These are phyloP conservation scores for Chrysemys picta DNA, from an alignment of 2,113 vertebrate genomes.

Conservation along the genomic window DNA sequence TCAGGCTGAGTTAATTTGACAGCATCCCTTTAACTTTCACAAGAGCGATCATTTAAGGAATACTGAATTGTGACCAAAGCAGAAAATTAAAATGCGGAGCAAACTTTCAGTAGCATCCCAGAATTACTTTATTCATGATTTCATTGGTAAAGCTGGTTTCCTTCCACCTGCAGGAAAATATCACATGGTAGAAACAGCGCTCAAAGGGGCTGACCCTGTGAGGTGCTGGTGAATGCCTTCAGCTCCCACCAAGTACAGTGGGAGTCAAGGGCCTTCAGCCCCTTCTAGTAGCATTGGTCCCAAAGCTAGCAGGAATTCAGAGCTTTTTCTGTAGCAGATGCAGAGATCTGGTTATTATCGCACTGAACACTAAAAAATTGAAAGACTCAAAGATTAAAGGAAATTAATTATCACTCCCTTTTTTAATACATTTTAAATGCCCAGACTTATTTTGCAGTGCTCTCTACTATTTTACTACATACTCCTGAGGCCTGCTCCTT, in stretches of 20 bases:
- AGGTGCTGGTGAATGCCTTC: background rate
- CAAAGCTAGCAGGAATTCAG: fast-evolving
- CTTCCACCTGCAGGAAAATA: background rate
- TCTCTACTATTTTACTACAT: background rate
- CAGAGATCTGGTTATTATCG: background rate
- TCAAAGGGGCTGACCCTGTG: background rate
- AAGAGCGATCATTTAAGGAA: background rate
- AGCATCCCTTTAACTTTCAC: background rate
- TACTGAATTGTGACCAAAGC: conserved; percentile 16
- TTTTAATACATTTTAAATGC: background rate
- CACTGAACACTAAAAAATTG: conserved; percentile 35
- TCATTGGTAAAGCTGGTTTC: conserved; percentile 18
- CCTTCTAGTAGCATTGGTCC: fast-evolving
- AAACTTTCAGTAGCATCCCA: fast-evolving
- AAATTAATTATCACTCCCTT: background rate
- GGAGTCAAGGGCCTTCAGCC: fast-evolving
- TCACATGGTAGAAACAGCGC: background rate
- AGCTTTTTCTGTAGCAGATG: background rate
- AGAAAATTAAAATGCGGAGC: background rate
- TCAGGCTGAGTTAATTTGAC: background rate
- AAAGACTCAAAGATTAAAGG: background rate
- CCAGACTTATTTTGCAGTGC: background rate
- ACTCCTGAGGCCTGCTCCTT: background rate
- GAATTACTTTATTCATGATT: background rate
- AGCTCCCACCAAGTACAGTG: fast-evolving